phyloP scores from a whole-genome alignment of 2,888 invertebrate species.

The Rhimphoctona megacephalus region DNA sequence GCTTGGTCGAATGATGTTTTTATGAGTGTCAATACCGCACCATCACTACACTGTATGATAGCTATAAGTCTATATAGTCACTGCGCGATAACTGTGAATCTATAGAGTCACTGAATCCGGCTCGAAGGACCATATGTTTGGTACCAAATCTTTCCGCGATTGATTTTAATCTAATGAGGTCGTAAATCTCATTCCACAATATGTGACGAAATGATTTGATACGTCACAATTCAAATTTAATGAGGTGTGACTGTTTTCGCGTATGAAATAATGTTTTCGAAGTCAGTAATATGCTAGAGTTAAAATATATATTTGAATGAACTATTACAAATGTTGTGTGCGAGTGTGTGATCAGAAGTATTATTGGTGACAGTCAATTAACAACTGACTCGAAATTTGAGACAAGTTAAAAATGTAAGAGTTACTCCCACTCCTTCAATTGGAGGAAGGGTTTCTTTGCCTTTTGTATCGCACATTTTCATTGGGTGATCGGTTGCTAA shows the following conservation, averaged over 20 bases:
- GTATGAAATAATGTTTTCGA: neutral
- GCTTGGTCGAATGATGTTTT: neutral
- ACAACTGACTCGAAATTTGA: no score
- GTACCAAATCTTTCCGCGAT: neutral
- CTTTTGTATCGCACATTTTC: no score
- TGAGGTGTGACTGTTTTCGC: neutral
- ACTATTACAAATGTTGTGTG: no score
- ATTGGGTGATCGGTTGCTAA: neutral
- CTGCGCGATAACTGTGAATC: neutral
- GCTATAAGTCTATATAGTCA: neutral
- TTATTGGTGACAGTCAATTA: no score
- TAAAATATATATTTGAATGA: no score
- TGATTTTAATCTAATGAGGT: neutral
- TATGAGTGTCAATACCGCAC: neutral
- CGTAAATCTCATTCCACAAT: neutral
- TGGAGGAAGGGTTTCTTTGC: no score
- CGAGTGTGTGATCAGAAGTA: no score
- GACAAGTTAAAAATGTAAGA: no score
- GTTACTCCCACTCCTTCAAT: no score
- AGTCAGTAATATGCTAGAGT: no score
- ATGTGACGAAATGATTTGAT: neutral
- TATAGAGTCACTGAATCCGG: conserved; percentile 23
- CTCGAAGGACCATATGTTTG: conserved; percentile 56
- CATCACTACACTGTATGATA: neutral
- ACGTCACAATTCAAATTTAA: neutral